Conservation (phyloP, 2,113 vertebrate genomes). For the Tretioscincus oriximinensis region DNA sequence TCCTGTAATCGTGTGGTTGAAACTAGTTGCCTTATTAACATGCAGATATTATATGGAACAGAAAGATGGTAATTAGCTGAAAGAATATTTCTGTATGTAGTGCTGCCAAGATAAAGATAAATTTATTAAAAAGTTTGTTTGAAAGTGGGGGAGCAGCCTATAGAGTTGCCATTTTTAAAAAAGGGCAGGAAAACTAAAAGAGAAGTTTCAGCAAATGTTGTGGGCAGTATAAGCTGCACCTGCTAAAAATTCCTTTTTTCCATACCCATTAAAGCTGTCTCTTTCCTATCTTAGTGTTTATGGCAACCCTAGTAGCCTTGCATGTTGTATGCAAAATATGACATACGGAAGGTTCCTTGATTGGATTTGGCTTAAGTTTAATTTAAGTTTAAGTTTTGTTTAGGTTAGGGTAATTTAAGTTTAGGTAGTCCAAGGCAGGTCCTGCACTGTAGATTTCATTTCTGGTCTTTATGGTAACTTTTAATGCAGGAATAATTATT, state of each 20-base stretch:
- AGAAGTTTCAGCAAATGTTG: too few relatives aligned
- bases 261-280: too few relatives aligned
- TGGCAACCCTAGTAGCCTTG: background rate
- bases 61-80: slow-evolving; percentile 15
- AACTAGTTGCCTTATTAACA: slow-evolving; percentile 23
- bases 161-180: too few relatives aligned
- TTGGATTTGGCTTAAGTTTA: background rate
- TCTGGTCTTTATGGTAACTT: slow-evolving; percentile 64
- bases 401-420: background rate
- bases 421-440: background rate
- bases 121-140: background rate
- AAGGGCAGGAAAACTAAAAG: too few relatives aligned
- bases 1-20: slow-evolving; percentile 23
- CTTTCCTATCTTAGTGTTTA: too few relatives aligned
- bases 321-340: background rate
- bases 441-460: background rate
- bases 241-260: too few relatives aligned
- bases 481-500: slow-evolving; percentile 50
- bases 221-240: too few relatives aligned
- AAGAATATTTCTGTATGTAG: slow-evolving; percentile 16
- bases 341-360: background rate
- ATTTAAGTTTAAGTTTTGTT: too few relatives aligned
- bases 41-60: slow-evolving; percentile 25
- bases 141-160: background rate
- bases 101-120: slow-evolving; percentile 17